These are phyloP conservation scores for Plodia interpunctella DNA, from an alignment of 1,140 invertebrate species.

Conservation along the genomic window DNA sequence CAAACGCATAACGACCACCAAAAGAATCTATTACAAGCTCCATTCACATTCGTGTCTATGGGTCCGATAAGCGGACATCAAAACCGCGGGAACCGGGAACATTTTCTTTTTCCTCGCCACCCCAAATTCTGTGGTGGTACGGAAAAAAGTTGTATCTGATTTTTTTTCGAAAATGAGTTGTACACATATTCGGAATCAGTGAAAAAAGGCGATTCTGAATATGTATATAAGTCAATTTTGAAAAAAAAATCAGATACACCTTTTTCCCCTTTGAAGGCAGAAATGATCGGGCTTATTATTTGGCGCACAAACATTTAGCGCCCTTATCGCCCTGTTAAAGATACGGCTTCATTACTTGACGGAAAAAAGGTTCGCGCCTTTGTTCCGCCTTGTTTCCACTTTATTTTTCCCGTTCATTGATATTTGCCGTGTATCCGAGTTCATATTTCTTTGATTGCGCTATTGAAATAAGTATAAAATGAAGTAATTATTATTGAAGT, in stretches of 20 bases:
- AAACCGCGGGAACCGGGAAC: constrained; percentile 26
- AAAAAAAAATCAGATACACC: too few species aligned
- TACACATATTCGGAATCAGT: too few species aligned
- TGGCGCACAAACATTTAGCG: constrained; percentile 74
- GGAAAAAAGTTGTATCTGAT: too few species aligned
- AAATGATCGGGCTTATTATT: constrained; percentile 73
- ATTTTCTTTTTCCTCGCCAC: constrained; percentile 61
- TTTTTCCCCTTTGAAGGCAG: too few species aligned
- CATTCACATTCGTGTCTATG: constrained; percentile 48
- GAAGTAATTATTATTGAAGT: too few species aligned
- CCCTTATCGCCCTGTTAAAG: constrained; percentile 72
- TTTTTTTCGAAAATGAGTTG: too few species aligned
- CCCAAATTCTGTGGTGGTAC: too few species aligned
- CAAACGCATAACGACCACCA: not conserved
- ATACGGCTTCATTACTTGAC: constrained; percentile 71
- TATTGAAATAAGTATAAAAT: constrained; percentile 10
- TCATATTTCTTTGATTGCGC: not conserved
- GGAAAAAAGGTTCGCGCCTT: constrained; percentile 47
- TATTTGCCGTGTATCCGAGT: constrained; percentile 9
- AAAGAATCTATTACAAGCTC: constrained; percentile 16
- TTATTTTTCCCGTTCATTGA: constrained; percentile 23
- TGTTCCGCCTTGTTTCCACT: constrained; percentile 40
- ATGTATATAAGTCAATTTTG: too few species aligned
- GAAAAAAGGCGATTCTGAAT: too few species aligned
- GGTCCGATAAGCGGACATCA: constrained; percentile 56